Evolutionary conservation across 2,113 vertebrate genomes (phyloP).

Genomic region (Nothobranchius furzeri): DNA sequence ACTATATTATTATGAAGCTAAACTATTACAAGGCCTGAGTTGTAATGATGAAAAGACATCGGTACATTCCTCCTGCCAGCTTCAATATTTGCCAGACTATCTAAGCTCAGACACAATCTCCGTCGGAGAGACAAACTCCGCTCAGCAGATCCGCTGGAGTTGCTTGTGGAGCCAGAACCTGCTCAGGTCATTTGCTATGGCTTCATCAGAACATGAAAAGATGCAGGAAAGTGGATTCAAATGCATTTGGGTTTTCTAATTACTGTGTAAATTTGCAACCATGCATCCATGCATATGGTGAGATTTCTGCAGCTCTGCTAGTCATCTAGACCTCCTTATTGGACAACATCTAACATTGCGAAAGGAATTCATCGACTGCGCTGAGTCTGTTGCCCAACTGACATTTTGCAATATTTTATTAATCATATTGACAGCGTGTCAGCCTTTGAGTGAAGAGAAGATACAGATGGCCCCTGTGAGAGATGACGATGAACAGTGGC

Average conservation of each 20-base stretch:
- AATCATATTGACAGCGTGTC: not conserved
- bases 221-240: not conserved
- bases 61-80: not conserved
- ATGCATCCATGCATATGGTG: not conserved
- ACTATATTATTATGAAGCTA: not conserved
- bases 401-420: not conserved
- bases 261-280: not conserved
- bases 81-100: constrained; percentile 1
- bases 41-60: not conserved
- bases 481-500: no score
- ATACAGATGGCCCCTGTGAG: not conserved
- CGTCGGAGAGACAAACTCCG: not conserved
- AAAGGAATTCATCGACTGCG: not conserved
- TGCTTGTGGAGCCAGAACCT: not conserved
- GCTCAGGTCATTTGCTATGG: not conserved
- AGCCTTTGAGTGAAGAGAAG: not conserved
- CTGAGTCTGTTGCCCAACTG: not conserved
- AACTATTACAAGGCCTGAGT: not conserved
- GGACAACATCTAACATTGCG: not conserved
- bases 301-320: not conserved
- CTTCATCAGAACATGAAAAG: not conserved
- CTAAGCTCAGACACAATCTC: not conserved
- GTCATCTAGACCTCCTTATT: not conserved
- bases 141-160: not conserved
- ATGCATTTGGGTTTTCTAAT: not conserved